Evolutionary conservation across 2,113 vertebrate genomes (phyloP).

Genomic region (Corythornis madagascariensis): DNA sequence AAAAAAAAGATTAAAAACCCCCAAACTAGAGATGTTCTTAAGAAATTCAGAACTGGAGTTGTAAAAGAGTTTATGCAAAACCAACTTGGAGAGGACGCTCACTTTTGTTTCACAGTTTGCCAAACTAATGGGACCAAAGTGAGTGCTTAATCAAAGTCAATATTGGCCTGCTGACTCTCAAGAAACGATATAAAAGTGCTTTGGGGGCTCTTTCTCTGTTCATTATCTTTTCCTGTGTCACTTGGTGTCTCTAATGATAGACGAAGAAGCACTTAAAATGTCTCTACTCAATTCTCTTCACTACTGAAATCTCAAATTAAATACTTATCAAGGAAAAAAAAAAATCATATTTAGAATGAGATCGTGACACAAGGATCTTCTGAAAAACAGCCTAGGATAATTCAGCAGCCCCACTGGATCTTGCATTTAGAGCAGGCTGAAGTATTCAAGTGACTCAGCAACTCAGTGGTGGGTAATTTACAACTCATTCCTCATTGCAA

Average conservation of each 20-base stretch:
- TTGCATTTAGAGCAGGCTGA: conserved; percentile 42
- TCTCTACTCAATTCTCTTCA: conserved; percentile 64
- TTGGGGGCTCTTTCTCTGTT: conserved; percentile 66
- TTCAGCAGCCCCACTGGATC: conserved; percentile 57
- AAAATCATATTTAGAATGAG: conserved; percentile 59
- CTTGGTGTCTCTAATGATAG: conserved; percentile 68
- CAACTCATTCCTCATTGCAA: neutral
- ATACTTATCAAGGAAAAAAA: conserved; percentile 28
- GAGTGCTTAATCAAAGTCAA: conserved; percentile 78
- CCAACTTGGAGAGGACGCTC: conserved; percentile 56
- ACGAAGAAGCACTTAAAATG: conserved; percentile 68
- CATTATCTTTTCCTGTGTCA: conserved; percentile 69
- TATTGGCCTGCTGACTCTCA: conserved; percentile 78
- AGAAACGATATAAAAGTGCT: conserved; percentile 78
- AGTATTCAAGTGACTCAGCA: conserved; percentile 63
- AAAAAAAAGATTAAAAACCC: neutral
- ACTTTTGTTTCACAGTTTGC: conserved; percentile 74
- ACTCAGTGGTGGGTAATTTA: conserved; percentile 59
- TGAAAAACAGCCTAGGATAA: conserved; percentile 44
- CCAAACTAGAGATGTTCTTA: conserved; percentile 29
- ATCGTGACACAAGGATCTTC: conserved; percentile 23
- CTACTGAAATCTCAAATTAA: conserved; percentile 39
- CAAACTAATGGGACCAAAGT: conserved; percentile 66
- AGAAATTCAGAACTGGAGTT: conserved; percentile 67
- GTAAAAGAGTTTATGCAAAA: conserved; percentile 71